Conservation (phyloP, 2,113 vertebrate genomes). For the Dendrocopos noguchii region DNA sequence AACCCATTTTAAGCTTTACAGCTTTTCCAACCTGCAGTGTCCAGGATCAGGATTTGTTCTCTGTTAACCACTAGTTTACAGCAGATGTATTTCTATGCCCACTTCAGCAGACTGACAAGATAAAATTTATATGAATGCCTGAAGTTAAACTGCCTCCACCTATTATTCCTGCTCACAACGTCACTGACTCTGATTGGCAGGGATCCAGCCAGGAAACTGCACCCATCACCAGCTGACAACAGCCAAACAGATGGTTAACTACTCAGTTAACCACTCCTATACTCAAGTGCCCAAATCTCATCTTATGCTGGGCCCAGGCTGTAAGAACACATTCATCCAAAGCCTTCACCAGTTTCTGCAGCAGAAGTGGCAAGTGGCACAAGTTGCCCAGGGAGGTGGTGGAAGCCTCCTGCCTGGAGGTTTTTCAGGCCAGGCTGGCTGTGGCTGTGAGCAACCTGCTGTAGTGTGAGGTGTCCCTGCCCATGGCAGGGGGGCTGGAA, state of each 20-base stretch:
- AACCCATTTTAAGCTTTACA: background rate
- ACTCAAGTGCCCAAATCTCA: background rate
- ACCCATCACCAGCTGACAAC: background rate
- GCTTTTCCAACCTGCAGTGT: background rate
- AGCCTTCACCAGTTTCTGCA: background rate
- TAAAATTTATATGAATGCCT: background rate
- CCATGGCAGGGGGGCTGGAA: no score
- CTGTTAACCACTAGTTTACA: background rate
- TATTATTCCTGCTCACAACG: accelerated
- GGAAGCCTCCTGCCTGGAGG: no score
- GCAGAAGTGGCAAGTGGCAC: background rate
- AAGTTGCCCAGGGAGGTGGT: no score
- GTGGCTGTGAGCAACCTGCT: no score
- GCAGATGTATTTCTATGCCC: background rate
- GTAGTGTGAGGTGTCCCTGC: no score
- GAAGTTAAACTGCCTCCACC: background rate
- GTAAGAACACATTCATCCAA: background rate
- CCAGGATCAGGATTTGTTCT: background rate
- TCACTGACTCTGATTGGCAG: background rate
- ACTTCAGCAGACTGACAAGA: background rate
- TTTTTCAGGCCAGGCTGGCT: no score
- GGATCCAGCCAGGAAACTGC: constrained; percentile 1
- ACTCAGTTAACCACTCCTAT: background rate
- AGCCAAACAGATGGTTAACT: background rate
- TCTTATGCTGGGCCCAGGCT: background rate